Percentiles rank a stretch among this genome's conserved stretches.
These are phyloP conservation scores for Portunus trituberculatus DNA, from an alignment of 1,140 invertebrate species.

Conservation along the genomic window DNA sequence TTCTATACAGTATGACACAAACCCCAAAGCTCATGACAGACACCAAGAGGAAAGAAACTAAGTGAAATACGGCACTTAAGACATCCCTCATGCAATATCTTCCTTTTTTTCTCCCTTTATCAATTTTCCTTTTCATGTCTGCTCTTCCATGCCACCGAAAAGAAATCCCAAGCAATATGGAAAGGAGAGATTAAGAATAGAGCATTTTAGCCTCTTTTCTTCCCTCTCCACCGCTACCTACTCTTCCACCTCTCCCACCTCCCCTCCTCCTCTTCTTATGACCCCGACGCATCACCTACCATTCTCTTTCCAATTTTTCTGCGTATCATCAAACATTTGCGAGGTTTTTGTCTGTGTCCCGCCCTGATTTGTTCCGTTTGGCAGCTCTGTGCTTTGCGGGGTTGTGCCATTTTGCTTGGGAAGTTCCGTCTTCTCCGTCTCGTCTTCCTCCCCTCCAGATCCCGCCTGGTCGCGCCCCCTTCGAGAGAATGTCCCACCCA, in stretches of 20 bases:
- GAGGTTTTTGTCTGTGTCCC: background rate
- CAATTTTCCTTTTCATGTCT: too few relatives aligned
- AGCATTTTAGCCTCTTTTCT: background rate
- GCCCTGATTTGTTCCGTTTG: too few relatives aligned
- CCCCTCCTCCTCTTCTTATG: background rate
- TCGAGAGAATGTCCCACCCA: constrained; percentile 6
- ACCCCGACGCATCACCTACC: background rate
- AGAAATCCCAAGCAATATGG: background rate
- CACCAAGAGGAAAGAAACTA: too few relatives aligned
- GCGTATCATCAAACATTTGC: background rate
- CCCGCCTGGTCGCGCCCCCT: background rate
- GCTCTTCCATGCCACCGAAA: background rate
- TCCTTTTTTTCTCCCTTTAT: too few relatives aligned
- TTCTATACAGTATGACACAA: too few relatives aligned
- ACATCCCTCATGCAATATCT: too few relatives aligned
- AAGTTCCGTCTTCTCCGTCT: background rate
- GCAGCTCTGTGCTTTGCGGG: background rate
- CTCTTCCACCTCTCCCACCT: background rate
- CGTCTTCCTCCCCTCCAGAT: background rate
- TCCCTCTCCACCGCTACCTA: too few relatives aligned
- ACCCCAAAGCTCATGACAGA: too few relatives aligned
- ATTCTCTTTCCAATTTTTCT: background rate
- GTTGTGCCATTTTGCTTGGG: background rate
- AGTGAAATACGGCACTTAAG: too few relatives aligned
- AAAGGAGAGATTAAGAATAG: background rate